Conservation (phyloP, 2,888 invertebrate species). For the Morpho helenor region DNA sequence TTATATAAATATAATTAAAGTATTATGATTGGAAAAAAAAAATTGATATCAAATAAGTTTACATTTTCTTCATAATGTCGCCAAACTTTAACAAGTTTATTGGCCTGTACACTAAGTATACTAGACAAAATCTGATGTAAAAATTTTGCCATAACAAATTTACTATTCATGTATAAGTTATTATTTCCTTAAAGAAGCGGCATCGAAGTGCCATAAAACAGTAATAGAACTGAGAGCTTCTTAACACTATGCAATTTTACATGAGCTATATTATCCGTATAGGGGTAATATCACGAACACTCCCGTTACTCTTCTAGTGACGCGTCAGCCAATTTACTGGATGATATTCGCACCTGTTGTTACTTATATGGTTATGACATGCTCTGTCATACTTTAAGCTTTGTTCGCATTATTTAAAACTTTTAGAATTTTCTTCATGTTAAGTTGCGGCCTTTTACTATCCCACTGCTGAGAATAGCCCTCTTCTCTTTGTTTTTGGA, state of each 20-base stretch:
- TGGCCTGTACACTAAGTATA: no score
- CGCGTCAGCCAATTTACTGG: conserved; percentile 28
- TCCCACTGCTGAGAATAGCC: no score
- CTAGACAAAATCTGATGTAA: no score
- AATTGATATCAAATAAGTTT: no score
- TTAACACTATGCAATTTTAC: conserved; percentile 19
- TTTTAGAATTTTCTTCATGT: no score
- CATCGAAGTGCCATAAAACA: conserved; percentile 9
- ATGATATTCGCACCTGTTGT: conserved; percentile 43
- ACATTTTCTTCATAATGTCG: no score
- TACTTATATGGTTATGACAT: conserved; percentile 34
- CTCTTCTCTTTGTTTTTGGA: no score
- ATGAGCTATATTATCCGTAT: conserved; percentile 16
- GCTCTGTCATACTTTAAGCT: conserved; percentile 5
- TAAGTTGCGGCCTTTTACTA: no score
- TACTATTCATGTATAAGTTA: not conserved
- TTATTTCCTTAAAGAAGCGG: no score
- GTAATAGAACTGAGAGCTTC: conserved; percentile 12
- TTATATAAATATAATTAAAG: no score
- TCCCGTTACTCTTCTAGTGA: conserved; percentile 9
- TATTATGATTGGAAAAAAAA: no score
- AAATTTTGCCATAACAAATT: not conserved
- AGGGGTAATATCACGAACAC: conserved; percentile 18
- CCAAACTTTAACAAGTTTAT: no score
- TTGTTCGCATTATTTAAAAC: conserved; percentile 1